Evolutionary conservation across 2,113 vertebrate species (phyloP).

Genomic region (Nannospalax galili): DNA sequence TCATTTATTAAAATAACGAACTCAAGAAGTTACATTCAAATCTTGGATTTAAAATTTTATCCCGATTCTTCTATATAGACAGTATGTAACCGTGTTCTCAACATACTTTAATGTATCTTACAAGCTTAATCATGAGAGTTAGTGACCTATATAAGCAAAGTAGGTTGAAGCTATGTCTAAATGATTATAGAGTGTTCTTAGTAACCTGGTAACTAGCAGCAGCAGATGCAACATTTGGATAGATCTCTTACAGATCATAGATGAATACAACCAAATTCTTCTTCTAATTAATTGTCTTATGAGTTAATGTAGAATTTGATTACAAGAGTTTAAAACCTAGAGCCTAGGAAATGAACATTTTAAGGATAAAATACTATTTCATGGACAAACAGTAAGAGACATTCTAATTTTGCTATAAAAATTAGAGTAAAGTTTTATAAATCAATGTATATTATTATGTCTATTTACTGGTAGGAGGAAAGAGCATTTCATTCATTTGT

Average conservation of each 20-base stretch:
- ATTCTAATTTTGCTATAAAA: neutral
- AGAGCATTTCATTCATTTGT: neutral
- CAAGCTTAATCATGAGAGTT: neutral
- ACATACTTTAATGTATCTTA: neutral
- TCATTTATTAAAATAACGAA: neutral
- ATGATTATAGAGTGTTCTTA: neutral
- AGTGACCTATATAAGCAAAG: neutral
- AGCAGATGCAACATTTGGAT: neutral
- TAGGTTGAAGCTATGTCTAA: neutral
- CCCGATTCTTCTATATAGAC: neutral
- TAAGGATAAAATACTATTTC: neutral
- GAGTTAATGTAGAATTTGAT: neutral
- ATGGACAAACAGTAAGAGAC: neutral
- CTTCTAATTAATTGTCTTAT: neutral
- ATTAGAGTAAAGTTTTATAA: neutral
- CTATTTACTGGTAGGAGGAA: neutral
- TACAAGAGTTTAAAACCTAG: neutral
- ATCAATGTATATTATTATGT: neutral
- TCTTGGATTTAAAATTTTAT: neutral
- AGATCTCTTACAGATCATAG: neutral
- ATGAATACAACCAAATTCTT: neutral
- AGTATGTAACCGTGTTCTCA: slow-evolving; percentile 21
- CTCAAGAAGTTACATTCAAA: neutral
- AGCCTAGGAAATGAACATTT: neutral
- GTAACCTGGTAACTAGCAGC: neutral